Base-by-base conservation (phyloP, 30 jellyfish, hydroid and myxozoan species). In the Turritopsis rubra region DNA sequence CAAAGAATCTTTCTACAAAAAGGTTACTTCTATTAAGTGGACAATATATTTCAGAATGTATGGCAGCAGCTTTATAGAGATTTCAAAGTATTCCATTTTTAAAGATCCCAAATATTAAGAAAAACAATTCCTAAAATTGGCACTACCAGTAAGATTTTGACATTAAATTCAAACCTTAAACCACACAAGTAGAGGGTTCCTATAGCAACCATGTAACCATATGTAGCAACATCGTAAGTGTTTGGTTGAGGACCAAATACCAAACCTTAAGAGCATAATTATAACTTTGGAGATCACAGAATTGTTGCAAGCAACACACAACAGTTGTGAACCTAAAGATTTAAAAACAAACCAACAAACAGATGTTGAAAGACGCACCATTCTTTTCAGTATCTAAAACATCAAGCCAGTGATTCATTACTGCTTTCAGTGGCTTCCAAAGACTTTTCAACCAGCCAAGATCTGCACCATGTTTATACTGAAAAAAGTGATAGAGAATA, bases 231-330 rank as follows among this genome's bases (percentile, higher is more conserved):
- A 66, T 92, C 98, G 89, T 92, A 92, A 16, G 98, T 92, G 75
- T 84, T 87, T 54, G 98, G 98, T 85, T 92, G 98, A 28, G 98
- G 92, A 23, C 95, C 96, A 22, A 26, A 77, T 82, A 92, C 84
- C 85, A 92, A 81, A 1, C 98, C 98, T 92, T 28, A 54, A 53
- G 30, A 75, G 18, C 29, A 75, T 7, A 83, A 71, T 0, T 28
- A 30, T 0, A 18, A 53, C 30, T 0, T 19, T 0, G 20, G 80
- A 20, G n/a, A n/a, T n/a, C n/a, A n/a, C n/a, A n/a, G n/a, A n/a
- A n/a, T n/a, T 54, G 18, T 54, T 54, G 19, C 72, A 89, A 84
- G 17, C 87, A 79, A 24, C 97, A 96, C 29, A 87, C 88, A 87
- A 88, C 80, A 20, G 95, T 74, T 17, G 85, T 78, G 13, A 71